Conservation (phyloP, 2,888 invertebrate species). For the Drosophila crucigera region DNA sequence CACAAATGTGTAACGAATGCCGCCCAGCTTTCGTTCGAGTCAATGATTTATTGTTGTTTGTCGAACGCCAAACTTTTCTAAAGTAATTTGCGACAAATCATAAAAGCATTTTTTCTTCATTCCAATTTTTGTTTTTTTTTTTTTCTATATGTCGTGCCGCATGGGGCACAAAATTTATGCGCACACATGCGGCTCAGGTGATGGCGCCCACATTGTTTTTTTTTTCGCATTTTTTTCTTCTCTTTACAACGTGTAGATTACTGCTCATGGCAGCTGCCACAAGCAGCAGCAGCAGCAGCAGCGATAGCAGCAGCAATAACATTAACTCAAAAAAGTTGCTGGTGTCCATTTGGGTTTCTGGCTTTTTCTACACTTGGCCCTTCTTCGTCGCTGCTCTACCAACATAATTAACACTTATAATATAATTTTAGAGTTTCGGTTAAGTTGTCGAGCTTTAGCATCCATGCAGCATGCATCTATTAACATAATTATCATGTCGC, state of each 20-base stretch:
- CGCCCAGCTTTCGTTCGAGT: conserved; percentile 18
- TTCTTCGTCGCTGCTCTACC: conserved; percentile 11
- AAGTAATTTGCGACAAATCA: conserved; percentile 79
- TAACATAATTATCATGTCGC: conserved; percentile 75
- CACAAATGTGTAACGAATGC: conserved; percentile 41
- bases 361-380: neutral
- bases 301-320: conserved; percentile 22
- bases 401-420: conserved; percentile 78
- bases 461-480: conserved; percentile 67
- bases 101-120: conserved; percentile 60
- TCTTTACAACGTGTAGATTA: conserved; percentile 20
- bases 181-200: conserved; percentile 66
- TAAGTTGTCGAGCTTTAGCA: conserved; percentile 51
- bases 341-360: conserved; percentile 25
- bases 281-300: conserved; percentile 12
- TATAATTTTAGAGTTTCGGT: conserved; percentile 70
- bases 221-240: neutral
- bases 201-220: conserved; percentile 29
- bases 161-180: conserved; percentile 70
- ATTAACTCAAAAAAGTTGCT: conserved; percentile 42
- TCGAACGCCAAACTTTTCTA: conserved; percentile 72
- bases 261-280: conserved; percentile 50
- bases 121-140: neutral
- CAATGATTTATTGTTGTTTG: conserved; percentile 77
- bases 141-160: conserved; percentile 36